phyloP scores from a whole-genome alignment of 2,113 vertebrate genomes.

The Pterophyllum scalare region DNA sequence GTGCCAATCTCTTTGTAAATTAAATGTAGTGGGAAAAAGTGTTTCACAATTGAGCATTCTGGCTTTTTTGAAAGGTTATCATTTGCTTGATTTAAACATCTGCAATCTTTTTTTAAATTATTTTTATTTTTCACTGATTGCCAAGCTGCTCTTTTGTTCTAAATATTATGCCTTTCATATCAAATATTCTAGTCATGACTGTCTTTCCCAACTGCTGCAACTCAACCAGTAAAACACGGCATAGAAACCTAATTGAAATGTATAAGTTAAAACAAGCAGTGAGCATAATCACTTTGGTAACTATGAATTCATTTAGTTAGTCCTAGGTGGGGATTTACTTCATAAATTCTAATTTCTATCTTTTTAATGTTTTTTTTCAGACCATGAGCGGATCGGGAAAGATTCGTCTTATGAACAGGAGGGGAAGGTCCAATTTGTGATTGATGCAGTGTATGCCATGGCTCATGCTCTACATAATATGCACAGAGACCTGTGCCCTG shows the following conservation, averaged over 20 bases:
- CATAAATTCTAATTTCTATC: background rate
- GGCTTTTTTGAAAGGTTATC: conserved; percentile 47
- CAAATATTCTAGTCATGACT: background rate
- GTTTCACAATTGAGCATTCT: conserved; percentile 61
- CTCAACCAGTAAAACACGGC: background rate
- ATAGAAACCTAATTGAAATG: background rate
- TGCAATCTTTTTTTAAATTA: conserved; percentile 35
- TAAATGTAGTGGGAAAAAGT: conserved; percentile 21
- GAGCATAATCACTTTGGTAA: background rate
- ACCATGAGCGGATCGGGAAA: conserved; percentile 92
- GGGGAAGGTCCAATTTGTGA: conserved; percentile 96
- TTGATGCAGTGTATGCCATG: conserved; percentile 94
- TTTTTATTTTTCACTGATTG: conserved; percentile 13
- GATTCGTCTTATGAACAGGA: conserved; percentile 94
- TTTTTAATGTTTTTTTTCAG: conserved; percentile 68
- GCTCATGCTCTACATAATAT: conserved; percentile 94
- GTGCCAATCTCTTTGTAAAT: conserved; percentile 48
- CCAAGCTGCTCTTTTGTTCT: background rate
- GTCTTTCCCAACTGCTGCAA: background rate
- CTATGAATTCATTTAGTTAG: background rate
- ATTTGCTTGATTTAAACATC: conserved; percentile 61
- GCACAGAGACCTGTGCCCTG: conserved; percentile 91
- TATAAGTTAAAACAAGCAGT: background rate
- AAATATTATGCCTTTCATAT: conserved; percentile 13
- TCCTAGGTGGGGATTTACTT: background rate